Evolutionary conservation across 2,113 vertebrate genomes (phyloP).

Genomic region (Cyprinodon tularosa): DNA sequence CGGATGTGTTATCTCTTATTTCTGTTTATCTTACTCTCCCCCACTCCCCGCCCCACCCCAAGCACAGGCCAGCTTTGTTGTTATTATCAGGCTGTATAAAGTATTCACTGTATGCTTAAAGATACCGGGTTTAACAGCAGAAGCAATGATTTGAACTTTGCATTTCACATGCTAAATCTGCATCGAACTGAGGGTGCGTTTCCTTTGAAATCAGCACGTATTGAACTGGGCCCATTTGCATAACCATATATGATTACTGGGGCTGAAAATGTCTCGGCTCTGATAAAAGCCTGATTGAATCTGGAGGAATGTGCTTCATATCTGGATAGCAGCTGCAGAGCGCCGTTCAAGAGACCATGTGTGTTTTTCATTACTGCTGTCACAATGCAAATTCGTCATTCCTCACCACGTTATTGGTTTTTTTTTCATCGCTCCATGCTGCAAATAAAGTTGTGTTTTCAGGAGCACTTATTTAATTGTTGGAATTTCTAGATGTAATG

Average conservation of each 20-base stretch:
- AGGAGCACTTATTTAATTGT: too few relatives aligned
- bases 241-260: constrained; percentile 18
- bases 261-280: constrained; percentile 16
- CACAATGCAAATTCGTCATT: neutral
- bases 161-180: neutral
- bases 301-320: constrained; percentile 57
- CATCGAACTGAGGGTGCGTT: constrained; percentile 4
- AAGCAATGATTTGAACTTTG: neutral
- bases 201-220: constrained; percentile 15
- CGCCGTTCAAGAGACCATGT: constrained; percentile 10
- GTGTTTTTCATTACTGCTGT: constrained; percentile 2
- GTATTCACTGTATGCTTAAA: neutral
- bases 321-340: constrained; percentile 66
- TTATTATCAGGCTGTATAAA: neutral
- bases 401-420: neutral
- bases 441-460: neutral
- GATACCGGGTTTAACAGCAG: neutral
- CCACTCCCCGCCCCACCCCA: neutral
- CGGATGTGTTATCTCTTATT: constrained; percentile 47
- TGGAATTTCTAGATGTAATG: too few relatives aligned
- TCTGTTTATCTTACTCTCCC: constrained; percentile 33
- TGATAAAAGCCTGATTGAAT: constrained; percentile 46
- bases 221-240: constrained; percentile 1
- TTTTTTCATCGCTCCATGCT: neutral
- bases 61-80: constrained; percentile 1